phyloP scores from a whole-genome alignment of 2,113 vertebrate genomes.

The Sylvilagus bachmani region DNA sequence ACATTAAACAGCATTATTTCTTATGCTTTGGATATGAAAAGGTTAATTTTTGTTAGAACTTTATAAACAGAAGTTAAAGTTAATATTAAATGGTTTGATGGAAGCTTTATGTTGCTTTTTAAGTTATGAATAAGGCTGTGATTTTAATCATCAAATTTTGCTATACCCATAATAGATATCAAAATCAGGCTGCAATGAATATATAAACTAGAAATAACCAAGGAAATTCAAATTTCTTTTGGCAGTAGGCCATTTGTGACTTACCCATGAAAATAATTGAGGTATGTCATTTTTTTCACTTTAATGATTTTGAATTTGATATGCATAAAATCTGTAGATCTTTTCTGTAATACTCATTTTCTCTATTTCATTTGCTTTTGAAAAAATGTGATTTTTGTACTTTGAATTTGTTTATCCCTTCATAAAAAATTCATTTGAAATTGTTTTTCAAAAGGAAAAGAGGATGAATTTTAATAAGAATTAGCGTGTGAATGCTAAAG shows the following conservation, averaged over 20 bases:
- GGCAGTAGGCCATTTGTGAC: background rate
- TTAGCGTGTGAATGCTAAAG: conserved; percentile 26
- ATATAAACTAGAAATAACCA: conserved; percentile 49
- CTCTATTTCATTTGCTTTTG: background rate
- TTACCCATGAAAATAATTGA: conserved; percentile 27
- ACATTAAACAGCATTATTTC: conserved; percentile 12
- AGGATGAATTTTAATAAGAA: conserved; percentile 13
- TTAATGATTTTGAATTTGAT: conserved; percentile 27
- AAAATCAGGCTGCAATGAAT: conserved; percentile 50
- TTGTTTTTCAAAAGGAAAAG: conserved; percentile 52
- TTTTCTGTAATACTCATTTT: background rate
- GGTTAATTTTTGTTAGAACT: conserved; percentile 43
- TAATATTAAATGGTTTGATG: conserved; percentile 53
- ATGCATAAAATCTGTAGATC: conserved; percentile 43
- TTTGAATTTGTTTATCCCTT: conserved; percentile 39
- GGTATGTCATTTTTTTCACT: background rate
- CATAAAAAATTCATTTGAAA: conserved; percentile 59
- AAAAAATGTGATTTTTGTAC: conserved; percentile 33
- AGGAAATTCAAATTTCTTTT: conserved; percentile 46
- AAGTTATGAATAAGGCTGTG: background rate
- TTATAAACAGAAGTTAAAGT: conserved; percentile 26
- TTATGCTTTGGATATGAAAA: background rate
- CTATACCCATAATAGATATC: background rate
- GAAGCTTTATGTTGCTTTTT: background rate
- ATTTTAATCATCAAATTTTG: conserved; percentile 55